Evolutionary conservation across 2,113 vertebrate species (phyloP).

Genomic region (Neodon shergylaensis): DNA sequence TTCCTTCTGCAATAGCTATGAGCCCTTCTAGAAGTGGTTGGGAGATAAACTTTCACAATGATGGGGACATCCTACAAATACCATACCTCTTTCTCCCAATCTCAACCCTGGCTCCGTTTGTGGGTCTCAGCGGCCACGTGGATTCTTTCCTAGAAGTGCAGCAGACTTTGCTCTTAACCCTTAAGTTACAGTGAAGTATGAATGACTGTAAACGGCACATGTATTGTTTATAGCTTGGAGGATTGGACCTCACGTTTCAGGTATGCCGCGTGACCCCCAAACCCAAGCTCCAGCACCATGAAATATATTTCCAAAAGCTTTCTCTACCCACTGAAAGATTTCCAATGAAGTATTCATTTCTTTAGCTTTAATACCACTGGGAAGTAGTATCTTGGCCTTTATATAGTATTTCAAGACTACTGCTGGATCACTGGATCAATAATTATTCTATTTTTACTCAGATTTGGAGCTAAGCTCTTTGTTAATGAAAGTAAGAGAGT

Average conservation of each 20-base stretch:
- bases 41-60: neutral
- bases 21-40: neutral
- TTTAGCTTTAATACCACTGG: neutral
- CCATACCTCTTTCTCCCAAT: neutral
- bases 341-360: neutral
- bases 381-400: neutral
- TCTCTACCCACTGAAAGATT: neutral
- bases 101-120: neutral
- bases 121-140: too few species aligned
- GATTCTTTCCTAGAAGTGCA: neutral
- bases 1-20: neutral
- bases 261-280: neutral
- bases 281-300: neutral
- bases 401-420: neutral
- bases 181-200: neutral
- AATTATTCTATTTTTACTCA: conserved; percentile 6
- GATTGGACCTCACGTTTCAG: neutral
- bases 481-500: neutral
- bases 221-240: neutral
- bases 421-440: neutral
- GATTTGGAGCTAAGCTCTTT: neutral
- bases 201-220: neutral
- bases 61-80: neutral
- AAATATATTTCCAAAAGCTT: neutral
- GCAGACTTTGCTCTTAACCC: neutral